phyloP scores from a whole-genome alignment of 2,797 vertebrate genomes.

The Cynopterus sphinx region DNA sequence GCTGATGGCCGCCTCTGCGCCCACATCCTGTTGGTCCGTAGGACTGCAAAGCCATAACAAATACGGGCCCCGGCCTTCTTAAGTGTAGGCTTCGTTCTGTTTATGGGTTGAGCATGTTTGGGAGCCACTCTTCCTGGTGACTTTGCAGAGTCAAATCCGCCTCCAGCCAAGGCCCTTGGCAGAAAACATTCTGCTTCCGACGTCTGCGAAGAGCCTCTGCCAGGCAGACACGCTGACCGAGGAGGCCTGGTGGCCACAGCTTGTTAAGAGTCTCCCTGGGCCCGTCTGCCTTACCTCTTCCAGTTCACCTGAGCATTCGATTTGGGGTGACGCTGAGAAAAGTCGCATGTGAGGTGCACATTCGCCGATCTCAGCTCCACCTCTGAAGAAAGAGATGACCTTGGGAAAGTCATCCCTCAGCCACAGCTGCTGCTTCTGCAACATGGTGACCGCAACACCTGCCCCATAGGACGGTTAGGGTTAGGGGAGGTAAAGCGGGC shows the following conservation, averaged over 20 bases:
- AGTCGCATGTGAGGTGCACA: neutral
- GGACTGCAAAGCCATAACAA: slow-evolving; percentile 36
- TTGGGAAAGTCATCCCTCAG: neutral
- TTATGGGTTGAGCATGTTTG: neutral
- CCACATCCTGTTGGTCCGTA: slow-evolving; percentile 75
- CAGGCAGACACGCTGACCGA: neutral
- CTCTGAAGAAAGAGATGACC: slow-evolving; percentile 1
- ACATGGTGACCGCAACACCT: neutral
- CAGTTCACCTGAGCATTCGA: neutral
- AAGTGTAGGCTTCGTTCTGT: slow-evolving; percentile 66
- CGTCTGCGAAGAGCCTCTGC: neutral
- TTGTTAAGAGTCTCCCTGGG: neutral
- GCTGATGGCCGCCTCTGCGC: slow-evolving; percentile 20
- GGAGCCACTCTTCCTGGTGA: neutral
- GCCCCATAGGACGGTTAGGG: neutral
- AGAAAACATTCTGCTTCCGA: neutral
- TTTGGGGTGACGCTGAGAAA: neutral
- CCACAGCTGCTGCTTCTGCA: neutral
- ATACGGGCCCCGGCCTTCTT: slow-evolving; percentile 67
- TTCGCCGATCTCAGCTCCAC: neutral
- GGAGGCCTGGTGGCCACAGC: neutral
- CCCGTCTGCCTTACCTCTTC: neutral
- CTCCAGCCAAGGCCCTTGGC: neutral
- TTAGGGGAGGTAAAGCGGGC: neutral
- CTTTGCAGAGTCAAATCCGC: neutral